Evolutionary conservation across 2,797 vertebrate genomes (phyloP), one percentile per base, ranked within the genome.

Genomic region (Centroberyx gerrardi): DNA sequence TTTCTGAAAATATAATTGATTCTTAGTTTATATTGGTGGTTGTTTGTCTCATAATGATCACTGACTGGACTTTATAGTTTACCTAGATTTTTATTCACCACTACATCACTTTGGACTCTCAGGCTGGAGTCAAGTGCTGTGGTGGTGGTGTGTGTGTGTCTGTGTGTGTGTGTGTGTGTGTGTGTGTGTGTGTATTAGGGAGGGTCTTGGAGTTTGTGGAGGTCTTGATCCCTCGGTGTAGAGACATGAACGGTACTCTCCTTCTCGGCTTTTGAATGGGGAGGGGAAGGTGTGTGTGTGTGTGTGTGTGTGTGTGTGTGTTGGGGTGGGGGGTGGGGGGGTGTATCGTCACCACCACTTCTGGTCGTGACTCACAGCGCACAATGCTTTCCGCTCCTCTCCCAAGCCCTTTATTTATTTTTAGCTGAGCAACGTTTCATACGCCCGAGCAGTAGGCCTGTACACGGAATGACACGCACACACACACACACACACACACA

Each of bases 371-470:
- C 88, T 90, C 78, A 63, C 59, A 72, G 76, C 17, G 33, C 88
- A 88, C 88, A 88, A 88, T 89, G 83, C 82, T 88, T 89, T 87
- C 86, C 81, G 44, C 84, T 88, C 74, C 81, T 88, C 82, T 90
- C 72, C 60, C 15, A 33, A 90, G 76, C 82, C 75, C 75, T 89
- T 90, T 89, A 78, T 91, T 88, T 92, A 90, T 91, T 92, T 93
- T 91, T 92, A 91, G 86, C 81, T 74, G 86, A 91, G 86, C 82
- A 90, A 77, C 55, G 38, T 87, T 88, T 89, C 84, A 79, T 85
- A 84, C 40, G 46, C 71, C 78, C 63, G 49, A 84, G 82, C 83
- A 87, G 68, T 64, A 73, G 83, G 67, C 55, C 80, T 76, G 81
- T 72, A 80, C 68, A 72, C 65, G 56, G 59, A 44, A 76, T 74